Conservation (phyloP, 2,888 invertebrate species). For the Coleophora deauratella region DNA sequence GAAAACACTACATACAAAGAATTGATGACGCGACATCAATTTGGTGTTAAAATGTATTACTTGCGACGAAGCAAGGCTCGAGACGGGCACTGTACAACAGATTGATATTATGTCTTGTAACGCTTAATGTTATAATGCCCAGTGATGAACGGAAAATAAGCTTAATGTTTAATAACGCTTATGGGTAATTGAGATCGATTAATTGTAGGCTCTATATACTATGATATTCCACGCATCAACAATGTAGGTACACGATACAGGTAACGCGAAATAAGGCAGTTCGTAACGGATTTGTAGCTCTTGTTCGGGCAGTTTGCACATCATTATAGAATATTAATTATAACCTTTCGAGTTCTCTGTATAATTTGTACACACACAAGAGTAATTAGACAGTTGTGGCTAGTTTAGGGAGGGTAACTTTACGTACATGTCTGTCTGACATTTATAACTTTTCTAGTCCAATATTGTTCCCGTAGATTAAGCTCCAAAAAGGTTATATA, state of each 20-base stretch:
- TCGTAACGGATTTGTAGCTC: conserved; percentile 37
- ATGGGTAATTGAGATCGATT: conserved; percentile 69
- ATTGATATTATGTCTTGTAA: conserved; percentile 16
- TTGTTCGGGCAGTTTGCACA: conserved; percentile 42
- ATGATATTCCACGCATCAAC: conserved; percentile 52
- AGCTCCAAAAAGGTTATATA: conserved; percentile 58
- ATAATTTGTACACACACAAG: neutral
- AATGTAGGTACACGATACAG: conserved; percentile 63
- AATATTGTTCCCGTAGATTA: conserved; percentile 69
- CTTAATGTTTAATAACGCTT: conserved; percentile 56
- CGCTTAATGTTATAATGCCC: conserved; percentile 28
- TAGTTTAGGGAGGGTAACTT: conserved; percentile 15
- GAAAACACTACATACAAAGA: conserved; percentile 20
- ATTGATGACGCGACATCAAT: conserved; percentile 23
- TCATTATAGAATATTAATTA: conserved; percentile 14
- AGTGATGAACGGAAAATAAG: conserved; percentile 32
- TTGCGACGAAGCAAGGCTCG: conserved; percentile 25
- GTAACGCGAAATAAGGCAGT: conserved; percentile 72
- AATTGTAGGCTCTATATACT: conserved; percentile 61
- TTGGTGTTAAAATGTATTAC: conserved; percentile 21
- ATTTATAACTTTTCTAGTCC: conserved; percentile 39
- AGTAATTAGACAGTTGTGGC: neutral
- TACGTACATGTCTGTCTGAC: conserved; percentile 40
- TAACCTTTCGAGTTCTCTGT: too few relatives aligned
- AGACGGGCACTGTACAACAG: conserved; percentile 42